phyloP scores from a whole-genome alignment of 2,888 invertebrate species.

The Idaea straminata region DNA sequence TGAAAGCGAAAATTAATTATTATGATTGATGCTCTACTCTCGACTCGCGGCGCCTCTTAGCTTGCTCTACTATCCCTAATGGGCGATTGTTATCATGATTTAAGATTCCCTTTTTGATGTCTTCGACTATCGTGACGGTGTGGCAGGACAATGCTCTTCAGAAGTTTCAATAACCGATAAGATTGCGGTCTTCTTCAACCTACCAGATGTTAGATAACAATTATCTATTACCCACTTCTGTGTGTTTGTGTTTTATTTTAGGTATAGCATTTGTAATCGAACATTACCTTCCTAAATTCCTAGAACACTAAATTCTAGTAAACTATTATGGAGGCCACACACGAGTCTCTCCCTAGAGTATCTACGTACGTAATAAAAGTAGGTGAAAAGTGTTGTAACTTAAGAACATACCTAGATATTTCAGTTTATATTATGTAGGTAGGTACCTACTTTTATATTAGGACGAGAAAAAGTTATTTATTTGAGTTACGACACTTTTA shows the following conservation, averaged over 20 bases:
- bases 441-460: too few species aligned
- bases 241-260: too few species aligned
- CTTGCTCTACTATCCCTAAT: neutral
- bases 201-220: neutral
- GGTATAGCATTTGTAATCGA: neutral
- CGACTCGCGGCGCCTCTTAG: neutral
- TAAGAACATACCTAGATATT: too few species aligned
- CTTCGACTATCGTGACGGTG: neutral
- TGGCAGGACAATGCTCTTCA: neutral
- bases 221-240: too few species aligned
- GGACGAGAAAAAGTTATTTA: too few species aligned
- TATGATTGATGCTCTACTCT: neutral
- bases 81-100: neutral
- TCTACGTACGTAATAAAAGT: too few species aligned
- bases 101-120: neutral
- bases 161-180: neutral
- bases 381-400: too few species aligned
- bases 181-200: neutral
- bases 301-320: neutral
- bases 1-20: neutral
- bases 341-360: too few species aligned
- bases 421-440: too few species aligned
- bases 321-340: neutral
- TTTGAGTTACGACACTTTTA: too few species aligned
- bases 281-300: neutral